Evolutionary conservation across 2,113 vertebrate genomes (phyloP), one percentile per base, ranked within the genome.

Genomic region (Telmatochromis sp.): DNA sequence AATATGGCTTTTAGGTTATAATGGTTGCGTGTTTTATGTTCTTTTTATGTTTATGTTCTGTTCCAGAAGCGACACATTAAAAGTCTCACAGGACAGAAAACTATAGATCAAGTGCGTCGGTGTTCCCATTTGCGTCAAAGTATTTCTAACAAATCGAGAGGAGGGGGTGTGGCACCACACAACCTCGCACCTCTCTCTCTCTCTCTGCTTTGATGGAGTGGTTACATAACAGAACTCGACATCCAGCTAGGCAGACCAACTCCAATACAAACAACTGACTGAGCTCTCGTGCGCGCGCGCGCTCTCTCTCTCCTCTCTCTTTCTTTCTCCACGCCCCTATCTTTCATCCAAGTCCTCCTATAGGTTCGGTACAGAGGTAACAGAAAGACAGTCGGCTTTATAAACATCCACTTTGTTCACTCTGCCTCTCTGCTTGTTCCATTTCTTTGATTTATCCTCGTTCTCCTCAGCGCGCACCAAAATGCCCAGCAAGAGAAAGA

Each of bases 401-500:
- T 94, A 96, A 94, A 93, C 87, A 87, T 83, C 89, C 82, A 53
- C 82, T 54, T 80, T 57, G 26, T 80, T 21, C 81, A 2, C 9
- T 21, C 49, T n/a, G 37, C 23, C 81, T 49, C 68, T 49, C 33
- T 84, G 73, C 84, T 60, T 14, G 12, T 37, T 86, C 58, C 51
- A 78, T 42, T 87, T 73, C 21, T 86, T 75, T 40, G 10, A 10
- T 86, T 23, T 53, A n/a, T 47, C 60, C 9, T 80, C 13, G 19
- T 81, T 68, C 53, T 19, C 60, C 54, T 9, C 91, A 84, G 17
- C 73, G 23, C 26, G 4, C 79, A 63, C 15, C 83, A 93, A 93
- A 53, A 96, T 96, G 96, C 96, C 95, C 40, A 96, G 95, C 94
- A 96, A 93, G 87, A 94, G 94, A 82, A 96, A 96, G 95, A 96